These are phyloP conservation scores for Rhea pennata DNA, from an alignment of 2,113 vertebrate genomes.

Conservation along the genomic window DNA sequence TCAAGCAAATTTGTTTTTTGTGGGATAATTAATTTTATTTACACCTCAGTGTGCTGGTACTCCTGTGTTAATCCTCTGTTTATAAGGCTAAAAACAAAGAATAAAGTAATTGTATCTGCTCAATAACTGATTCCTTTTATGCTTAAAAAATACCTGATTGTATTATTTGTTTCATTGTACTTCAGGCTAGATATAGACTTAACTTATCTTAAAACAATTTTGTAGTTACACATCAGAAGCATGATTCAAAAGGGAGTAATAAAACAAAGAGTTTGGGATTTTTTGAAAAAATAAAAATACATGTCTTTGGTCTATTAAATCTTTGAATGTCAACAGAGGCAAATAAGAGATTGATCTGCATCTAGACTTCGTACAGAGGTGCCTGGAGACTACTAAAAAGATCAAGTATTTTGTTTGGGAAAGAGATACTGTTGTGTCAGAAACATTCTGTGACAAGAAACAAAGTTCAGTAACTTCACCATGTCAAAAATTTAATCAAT, in stretches of 20 bases:
- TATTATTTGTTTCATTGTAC: neutral
- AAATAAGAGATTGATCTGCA: rapidly evolving
- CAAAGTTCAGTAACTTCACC: neutral
- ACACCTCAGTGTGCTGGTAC: neutral
- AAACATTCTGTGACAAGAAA: neutral
- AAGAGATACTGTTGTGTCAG: no score
- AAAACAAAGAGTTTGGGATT: neutral
- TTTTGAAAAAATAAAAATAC: neutral
- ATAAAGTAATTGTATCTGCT: neutral
- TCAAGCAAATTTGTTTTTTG: neutral
- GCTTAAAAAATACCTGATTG: neutral
- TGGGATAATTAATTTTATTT: neutral
- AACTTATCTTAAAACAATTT: neutral
- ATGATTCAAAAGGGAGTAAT: rapidly evolving
- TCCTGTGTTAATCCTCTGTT: neutral
- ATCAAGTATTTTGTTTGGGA: neutral
- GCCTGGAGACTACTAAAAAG: neutral
- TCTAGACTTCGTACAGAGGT: neutral
- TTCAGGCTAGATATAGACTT: rapidly evolving
- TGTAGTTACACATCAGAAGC: rapidly evolving
- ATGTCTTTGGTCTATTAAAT: neutral
- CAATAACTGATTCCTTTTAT: neutral
- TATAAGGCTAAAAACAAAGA: neutral
- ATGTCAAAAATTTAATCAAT: rapidly evolving
- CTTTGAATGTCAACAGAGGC: neutral